A percentile compares a stretch with the other conserved stretches of the same genome.
phyloP scores from a whole-genome alignment of 1,140 invertebrate species.

The Drosophila persimilis region DNA sequence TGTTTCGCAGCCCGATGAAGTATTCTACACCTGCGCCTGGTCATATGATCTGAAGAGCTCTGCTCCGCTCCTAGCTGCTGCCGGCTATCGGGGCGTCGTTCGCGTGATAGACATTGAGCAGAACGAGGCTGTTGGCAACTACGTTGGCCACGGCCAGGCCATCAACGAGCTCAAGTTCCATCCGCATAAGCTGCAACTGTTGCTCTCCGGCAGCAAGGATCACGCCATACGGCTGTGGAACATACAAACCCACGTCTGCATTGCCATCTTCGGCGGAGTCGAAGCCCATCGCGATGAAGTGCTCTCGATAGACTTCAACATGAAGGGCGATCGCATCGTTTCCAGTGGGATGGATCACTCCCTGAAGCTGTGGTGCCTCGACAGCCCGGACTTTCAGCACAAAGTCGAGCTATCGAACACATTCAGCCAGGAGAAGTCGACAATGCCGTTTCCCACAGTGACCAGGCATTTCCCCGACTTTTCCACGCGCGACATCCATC shows the following conservation, averaged over 20 bases:
- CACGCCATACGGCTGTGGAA: constrained; percentile 98
- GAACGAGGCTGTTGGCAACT: constrained; percentile 94
- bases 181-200: constrained; percentile 93
- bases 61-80: constrained; percentile 93
- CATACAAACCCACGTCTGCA: constrained; percentile 96
- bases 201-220: constrained; percentile 97
- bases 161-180: constrained; percentile 98
- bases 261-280: constrained; percentile 98
- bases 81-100: constrained; percentile 95
- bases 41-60: constrained; percentile 93
- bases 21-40: constrained; percentile 98
- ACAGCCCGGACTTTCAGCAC: constrained; percentile 92
- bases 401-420: constrained; percentile 94
- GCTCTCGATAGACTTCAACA: constrained; percentile 96
- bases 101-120: constrained; percentile 93
- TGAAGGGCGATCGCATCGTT: constrained; percentile 94
- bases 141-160: constrained; percentile 93
- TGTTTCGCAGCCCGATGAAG: constrained; percentile 88
- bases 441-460: constrained; percentile 93
- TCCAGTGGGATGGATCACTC: constrained; percentile 99
- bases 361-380: constrained; percentile 95
- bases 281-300: constrained; percentile 99
- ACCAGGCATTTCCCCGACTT: constrained; percentile 98
- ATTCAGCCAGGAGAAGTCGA: constrained; percentile 89
- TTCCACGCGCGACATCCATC: constrained; percentile 97